These are phyloP conservation scores for Phaonia tiefii DNA, from an alignment of 2,888 invertebrate genomes.

Conservation along the genomic window DNA sequence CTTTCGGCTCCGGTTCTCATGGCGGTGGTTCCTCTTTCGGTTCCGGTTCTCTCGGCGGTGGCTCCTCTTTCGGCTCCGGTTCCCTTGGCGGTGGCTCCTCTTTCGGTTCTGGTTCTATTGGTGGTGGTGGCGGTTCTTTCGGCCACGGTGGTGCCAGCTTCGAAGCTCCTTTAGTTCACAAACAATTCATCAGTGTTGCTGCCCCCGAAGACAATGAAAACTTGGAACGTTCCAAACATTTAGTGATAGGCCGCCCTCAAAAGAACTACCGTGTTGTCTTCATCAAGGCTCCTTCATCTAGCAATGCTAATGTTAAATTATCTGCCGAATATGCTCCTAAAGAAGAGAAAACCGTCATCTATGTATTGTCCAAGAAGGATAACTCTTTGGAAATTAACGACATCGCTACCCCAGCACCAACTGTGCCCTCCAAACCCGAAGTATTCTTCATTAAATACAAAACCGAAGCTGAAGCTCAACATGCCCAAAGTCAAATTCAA, in stretches of 20 bases:
- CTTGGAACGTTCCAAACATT: conserved; percentile 74
- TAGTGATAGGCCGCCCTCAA: conserved; percentile 77
- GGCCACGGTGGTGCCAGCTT: conserved; percentile 44
- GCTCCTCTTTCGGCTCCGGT: conserved; percentile 60
- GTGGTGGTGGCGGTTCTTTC: not conserved
- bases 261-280: conserved; percentile 79
- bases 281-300: conserved; percentile 77
- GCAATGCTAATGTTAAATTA: conserved; percentile 73
- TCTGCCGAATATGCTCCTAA: conserved; percentile 77
- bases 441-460: conserved; percentile 80
- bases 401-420: conserved; percentile 77
- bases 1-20: not conserved
- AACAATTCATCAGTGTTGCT: conserved; percentile 77
- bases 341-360: conserved; percentile 79
- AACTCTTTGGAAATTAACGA: conserved; percentile 75
- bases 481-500: conserved; percentile 78
- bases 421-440: conserved; percentile 78
- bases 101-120: conserved; percentile 1
- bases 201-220: conserved; percentile 78
- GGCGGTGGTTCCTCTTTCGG: conserved; percentile 18
- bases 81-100: conserved; percentile 50
- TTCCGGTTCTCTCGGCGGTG: conserved; percentile 46
- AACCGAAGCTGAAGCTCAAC: conserved; percentile 77
- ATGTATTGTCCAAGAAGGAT: conserved; percentile 78
- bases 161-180: conserved; percentile 74